Evolutionary conservation across 2,797 vertebrate species (phyloP).

Genomic region (Euthynnus affinis): DNA sequence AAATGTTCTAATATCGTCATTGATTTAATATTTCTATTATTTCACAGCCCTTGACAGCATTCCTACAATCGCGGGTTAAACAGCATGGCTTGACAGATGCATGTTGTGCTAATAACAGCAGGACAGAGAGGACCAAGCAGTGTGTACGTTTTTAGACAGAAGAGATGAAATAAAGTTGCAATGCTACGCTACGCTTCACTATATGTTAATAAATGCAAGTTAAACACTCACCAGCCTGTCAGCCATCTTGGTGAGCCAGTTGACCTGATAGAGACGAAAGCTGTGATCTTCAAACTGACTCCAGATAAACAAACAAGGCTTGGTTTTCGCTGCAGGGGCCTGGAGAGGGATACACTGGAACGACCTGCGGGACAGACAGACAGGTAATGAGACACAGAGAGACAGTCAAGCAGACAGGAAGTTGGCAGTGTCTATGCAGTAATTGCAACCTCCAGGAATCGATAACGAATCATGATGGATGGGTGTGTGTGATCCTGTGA

Average conservation of each 20-base stretch:
- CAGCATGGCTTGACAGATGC: too few relatives aligned
- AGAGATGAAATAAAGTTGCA: too few relatives aligned
- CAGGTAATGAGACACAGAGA: background rate
- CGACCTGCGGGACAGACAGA: conserved; percentile 81
- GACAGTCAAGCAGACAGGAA: background rate
- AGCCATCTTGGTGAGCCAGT: conserved; percentile 91
- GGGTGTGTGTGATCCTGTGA: background rate
- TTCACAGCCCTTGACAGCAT: too few relatives aligned
- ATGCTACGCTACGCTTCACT: background rate
- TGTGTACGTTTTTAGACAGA: too few relatives aligned
- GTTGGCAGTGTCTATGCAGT: background rate
- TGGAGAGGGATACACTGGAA: conserved; percentile 89
- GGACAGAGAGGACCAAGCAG: too few relatives aligned
- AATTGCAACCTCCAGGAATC: background rate
- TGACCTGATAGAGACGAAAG: conserved; percentile 91
- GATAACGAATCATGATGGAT: background rate
- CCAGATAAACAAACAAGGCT: conserved; percentile 92
- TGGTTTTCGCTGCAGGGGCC: conserved; percentile 75
- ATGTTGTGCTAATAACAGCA: too few relatives aligned
- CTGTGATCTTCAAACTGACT: conserved; percentile 93
- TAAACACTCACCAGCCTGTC: conserved; percentile 82
- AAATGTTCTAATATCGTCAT: too few relatives aligned
- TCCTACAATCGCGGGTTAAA: too few relatives aligned
- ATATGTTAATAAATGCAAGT: background rate
- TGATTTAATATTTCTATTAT: too few relatives aligned